phyloP scores from a whole-genome alignment of 2,797 vertebrate species.

The Gambusia yucatana region DNA sequence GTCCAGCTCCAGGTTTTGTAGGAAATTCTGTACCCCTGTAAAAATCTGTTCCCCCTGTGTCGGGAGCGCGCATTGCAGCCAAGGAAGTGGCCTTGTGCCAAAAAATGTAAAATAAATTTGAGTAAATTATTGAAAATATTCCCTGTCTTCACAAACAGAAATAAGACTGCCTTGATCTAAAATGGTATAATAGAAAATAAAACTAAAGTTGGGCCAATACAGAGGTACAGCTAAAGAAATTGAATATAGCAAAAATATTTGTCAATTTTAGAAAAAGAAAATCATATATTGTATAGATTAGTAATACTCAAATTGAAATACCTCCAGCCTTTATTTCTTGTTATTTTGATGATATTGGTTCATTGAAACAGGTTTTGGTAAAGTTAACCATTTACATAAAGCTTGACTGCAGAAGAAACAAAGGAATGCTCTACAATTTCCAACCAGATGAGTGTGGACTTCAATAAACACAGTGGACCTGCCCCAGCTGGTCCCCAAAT shows the following conservation, averaged over 20 bases:
- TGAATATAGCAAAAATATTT: neutral
- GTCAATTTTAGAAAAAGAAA: neutral
- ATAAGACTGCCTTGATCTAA: neutral
- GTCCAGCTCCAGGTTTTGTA: neutral
- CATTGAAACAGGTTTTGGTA: neutral
- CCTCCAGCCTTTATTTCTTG: neutral
- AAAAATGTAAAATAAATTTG: neutral
- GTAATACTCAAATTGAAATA: neutral
- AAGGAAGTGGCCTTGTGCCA: too few relatives aligned
- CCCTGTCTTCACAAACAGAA: neutral
- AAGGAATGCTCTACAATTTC: neutral
- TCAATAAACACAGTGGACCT: neutral
- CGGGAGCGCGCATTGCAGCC: too few relatives aligned
- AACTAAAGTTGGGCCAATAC: neutral
- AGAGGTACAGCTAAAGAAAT: neutral
- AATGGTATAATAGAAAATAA: neutral
- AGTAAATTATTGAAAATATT: neutral
- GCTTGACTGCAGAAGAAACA: neutral
- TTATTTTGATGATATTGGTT: neutral
- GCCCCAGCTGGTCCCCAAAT: neutral
- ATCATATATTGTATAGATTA: neutral
- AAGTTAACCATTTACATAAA: neutral
- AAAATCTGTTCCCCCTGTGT: too few relatives aligned
- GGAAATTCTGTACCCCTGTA: too few relatives aligned
- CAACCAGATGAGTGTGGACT: neutral